A percentile compares a stretch with the other conserved stretches of the same genome.
Conservation (phyloP, 2,888 invertebrate genomes). For the Thereva unica region DNA sequence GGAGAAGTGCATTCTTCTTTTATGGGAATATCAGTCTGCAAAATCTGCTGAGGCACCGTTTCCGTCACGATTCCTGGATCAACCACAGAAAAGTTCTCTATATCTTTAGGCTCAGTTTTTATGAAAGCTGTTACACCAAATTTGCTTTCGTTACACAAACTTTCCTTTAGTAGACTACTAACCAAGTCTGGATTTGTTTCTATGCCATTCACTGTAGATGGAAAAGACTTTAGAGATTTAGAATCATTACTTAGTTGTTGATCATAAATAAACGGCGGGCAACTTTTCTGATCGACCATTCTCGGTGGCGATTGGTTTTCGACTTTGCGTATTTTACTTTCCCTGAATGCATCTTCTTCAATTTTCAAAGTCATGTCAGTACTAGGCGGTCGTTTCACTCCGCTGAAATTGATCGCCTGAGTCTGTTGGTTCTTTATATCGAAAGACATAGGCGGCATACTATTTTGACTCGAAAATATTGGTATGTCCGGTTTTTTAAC, state of each 20-base stretch:
- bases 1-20: constrained; percentile 30
- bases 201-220: constrained; percentile 64
- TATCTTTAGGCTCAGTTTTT: constrained; percentile 28
- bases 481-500: constrained; percentile 2
- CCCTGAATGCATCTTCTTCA: constrained; percentile 38
- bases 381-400: constrained; percentile 30
- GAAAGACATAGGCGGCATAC: constrained; percentile 11
- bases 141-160: constrained; percentile 56
- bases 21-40: constrained; percentile 56
- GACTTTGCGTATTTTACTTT: constrained; percentile 40
- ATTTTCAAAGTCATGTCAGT: neutral
- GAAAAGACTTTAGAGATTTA: constrained; percentile 33
- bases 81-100: constrained; percentile 4
- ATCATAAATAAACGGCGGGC: constrained; percentile 25
- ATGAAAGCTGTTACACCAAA: constrained; percentile 41
- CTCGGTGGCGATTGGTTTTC: constrained; percentile 38
- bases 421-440: constrained; percentile 34
- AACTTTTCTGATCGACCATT: constrained; percentile 20
- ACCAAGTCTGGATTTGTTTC: constrained; percentile 74
- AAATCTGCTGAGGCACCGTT: constrained; percentile 58
- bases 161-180: constrained; percentile 71
- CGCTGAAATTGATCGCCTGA: constrained; percentile 32
- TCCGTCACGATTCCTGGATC: constrained; percentile 41
- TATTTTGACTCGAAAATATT: neutral
- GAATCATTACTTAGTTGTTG: constrained; percentile 22